Percentiles rank a stretch among this genome's conserved stretches.
These are phyloP conservation scores for Ptilonorhynchus violaceus DNA, from an alignment of 2,113 vertebrate genomes.

Conservation along the genomic window DNA sequence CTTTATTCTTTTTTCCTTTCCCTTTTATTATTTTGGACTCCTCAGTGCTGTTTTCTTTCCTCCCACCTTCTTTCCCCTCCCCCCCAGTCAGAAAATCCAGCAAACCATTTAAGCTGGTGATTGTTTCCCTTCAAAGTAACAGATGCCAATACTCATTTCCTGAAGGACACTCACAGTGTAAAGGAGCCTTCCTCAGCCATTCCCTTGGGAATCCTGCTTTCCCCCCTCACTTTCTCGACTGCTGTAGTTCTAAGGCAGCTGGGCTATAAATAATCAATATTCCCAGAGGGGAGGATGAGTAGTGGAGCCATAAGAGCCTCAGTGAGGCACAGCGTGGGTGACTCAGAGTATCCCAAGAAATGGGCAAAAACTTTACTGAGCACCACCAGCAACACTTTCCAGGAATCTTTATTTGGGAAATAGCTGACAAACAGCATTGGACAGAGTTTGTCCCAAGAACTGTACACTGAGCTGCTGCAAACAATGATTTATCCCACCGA, in stretches of 20 bases:
- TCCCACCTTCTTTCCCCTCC: not conserved
- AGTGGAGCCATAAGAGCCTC: not conserved
- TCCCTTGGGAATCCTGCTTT: not conserved
- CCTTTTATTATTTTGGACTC: not conserved
- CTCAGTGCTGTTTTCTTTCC: not conserved
- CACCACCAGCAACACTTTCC: not conserved
- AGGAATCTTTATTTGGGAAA: not conserved
- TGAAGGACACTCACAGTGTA: not conserved
- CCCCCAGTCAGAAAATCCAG: not conserved
- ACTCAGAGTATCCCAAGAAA: not conserved
- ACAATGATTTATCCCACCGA: not conserved
- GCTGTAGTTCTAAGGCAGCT: not conserved
- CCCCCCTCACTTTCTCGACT: not conserved
- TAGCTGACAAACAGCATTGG: not conserved
- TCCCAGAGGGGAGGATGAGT: not conserved
- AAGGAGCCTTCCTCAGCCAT: not conserved
- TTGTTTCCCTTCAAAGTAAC: not conserved
- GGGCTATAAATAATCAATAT: slow-evolving; percentile 1
- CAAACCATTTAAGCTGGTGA: not conserved
- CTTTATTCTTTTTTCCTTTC: not conserved
- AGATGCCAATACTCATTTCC: not conserved
- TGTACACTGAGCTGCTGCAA: not conserved
- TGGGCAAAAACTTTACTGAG: not conserved
- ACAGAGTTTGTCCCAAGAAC: not conserved
- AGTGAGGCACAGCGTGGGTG: not conserved